phyloP scores from a whole-genome alignment of 2,797 vertebrate genomes.

The Geotrypetes seraphini region DNA sequence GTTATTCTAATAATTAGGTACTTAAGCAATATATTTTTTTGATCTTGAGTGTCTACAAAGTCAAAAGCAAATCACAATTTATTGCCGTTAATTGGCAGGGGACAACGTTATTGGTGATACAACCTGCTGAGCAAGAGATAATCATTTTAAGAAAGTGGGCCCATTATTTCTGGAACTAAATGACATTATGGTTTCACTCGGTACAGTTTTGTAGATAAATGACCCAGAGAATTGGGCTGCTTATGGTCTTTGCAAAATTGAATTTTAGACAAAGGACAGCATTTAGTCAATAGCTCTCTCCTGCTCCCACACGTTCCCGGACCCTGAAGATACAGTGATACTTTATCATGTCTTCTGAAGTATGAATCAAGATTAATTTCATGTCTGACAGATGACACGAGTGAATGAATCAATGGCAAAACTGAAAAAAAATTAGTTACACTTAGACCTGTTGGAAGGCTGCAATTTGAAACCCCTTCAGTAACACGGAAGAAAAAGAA shows the following conservation, averaged over 20 bases:
- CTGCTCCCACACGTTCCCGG: background rate
- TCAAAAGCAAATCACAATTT: conserved; percentile 10
- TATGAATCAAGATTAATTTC: conserved; percentile 3
- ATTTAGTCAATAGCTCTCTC: background rate
- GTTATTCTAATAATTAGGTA: conserved; percentile 10
- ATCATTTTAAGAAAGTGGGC: conserved; percentile 13
- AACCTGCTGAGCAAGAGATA: conserved; percentile 13
- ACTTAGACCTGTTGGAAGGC: too few relatives aligned
- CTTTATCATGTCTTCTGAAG: background rate
- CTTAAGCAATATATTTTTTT: conserved; percentile 5
- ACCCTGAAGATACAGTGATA: background rate
- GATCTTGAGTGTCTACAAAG: conserved; percentile 2
- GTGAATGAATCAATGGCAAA: background rate
- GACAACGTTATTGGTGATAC: conserved; percentile 5
- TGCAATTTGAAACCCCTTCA: too few relatives aligned
- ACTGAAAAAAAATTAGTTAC: background rate
- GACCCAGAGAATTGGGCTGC: background rate
- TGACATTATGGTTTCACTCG: conserved; percentile 16
- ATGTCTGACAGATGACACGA: background rate
- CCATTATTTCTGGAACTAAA: conserved; percentile 14
- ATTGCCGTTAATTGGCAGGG: conserved; percentile 8
- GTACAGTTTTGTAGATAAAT: conserved; percentile 6
- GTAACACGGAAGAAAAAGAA: too few relatives aligned
- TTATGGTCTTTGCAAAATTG: background rate
- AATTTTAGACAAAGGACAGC: background rate